phyloP scores from a whole-genome alignment of 2,113 vertebrate genomes.

The Blennius ocellaris region DNA sequence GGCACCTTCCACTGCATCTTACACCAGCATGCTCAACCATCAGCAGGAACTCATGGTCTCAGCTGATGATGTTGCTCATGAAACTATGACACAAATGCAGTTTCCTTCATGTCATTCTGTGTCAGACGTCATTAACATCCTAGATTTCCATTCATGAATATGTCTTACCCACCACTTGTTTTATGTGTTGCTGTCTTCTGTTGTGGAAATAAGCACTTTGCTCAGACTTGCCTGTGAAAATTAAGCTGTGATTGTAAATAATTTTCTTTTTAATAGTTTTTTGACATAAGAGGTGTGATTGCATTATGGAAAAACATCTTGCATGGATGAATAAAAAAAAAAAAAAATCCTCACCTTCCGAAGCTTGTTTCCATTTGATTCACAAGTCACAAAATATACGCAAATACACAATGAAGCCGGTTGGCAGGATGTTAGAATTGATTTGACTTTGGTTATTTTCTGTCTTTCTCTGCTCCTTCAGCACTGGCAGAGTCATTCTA shows the following conservation, averaged over 20 bases:
- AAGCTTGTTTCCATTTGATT: not conserved
- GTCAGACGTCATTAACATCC: slow-evolving; percentile 17
- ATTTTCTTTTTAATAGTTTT: not conserved
- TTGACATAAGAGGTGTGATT: not conserved
- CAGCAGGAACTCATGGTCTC: not conserved
- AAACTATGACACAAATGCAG: not conserved
- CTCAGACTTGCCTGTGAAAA: not conserved
- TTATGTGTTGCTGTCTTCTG: not conserved
- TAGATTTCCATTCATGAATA: slow-evolving; percentile 21
- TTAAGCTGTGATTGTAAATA: not conserved
- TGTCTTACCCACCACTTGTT: not conserved
- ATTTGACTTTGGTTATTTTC: not conserved
- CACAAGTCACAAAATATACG: not conserved
- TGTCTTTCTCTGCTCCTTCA: slow-evolving; percentile 48
- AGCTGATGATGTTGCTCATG: not conserved
- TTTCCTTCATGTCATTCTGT: not conserved
- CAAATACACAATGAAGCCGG: not conserved
- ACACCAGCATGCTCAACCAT: slow-evolving; percentile 22
- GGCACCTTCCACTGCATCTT: slow-evolving; percentile 35
- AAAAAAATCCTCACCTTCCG: not conserved
- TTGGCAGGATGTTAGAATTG: not conserved
- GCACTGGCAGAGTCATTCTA: slow-evolving; percentile 71
- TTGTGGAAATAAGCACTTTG: not conserved
- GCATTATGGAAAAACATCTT: not conserved
- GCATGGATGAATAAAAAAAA: too few species aligned